phyloP scores from a whole-genome alignment of 2,888 invertebrate genomes.

The Argyresthia albistria region DNA sequence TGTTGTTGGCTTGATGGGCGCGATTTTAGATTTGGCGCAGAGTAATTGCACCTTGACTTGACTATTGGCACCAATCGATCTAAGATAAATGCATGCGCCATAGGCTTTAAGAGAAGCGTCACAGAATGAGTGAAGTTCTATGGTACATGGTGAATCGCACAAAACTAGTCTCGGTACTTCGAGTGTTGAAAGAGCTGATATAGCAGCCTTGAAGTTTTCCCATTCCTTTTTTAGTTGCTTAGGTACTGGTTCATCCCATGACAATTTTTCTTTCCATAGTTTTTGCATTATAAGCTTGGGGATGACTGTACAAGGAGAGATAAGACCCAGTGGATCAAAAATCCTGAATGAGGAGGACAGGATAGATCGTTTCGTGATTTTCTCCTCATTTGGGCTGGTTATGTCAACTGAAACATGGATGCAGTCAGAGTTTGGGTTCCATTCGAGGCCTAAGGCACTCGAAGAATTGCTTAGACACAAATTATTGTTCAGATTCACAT shows the following conservation, averaged over 20 bases:
- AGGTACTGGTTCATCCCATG: constrained; percentile 9
- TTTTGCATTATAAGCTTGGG: constrained; percentile 7
- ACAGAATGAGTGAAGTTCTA: constrained; percentile 8
- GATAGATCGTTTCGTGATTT: constrained; percentile 11
- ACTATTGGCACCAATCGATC: not conserved
- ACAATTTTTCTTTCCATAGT: constrained; percentile 3
- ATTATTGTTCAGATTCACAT: not conserved
- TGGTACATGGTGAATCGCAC: not conserved
- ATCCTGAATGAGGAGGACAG: not conserved
- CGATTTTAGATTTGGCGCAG: constrained; percentile 2
- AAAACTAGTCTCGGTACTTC: constrained; percentile 1
- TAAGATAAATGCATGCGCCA: constrained; percentile 8
- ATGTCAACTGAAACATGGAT: constrained; percentile 10
- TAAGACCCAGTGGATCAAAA: constrained; percentile 9
- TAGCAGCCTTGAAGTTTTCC: not conserved
- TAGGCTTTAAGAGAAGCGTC: constrained; percentile 9
- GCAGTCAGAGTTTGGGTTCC: constrained; percentile 12
- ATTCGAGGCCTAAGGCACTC: constrained; percentile 11
- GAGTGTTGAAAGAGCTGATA: constrained; percentile 1
- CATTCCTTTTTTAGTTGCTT: constrained; percentile 4
- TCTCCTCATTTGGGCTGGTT: not conserved
- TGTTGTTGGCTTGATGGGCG: not conserved
- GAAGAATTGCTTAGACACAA: constrained; percentile 2
- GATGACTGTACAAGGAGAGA: constrained; percentile 5
- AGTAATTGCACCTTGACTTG: not conserved